These are phyloP conservation scores for Chelonus formosanus DNA, from an alignment of 2,888 invertebrate genomes.

Conservation along the genomic window DNA sequence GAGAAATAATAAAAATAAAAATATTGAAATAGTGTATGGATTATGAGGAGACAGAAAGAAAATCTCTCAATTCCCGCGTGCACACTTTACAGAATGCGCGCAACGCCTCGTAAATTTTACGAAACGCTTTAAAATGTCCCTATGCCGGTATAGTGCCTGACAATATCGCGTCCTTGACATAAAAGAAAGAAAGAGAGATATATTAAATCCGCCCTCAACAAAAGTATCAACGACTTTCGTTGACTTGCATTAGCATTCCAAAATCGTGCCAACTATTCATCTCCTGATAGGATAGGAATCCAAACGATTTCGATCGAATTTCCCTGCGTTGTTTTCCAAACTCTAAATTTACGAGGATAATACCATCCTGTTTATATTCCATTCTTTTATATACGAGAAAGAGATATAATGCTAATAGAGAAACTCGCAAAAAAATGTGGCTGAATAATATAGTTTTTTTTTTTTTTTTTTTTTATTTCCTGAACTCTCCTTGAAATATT, in stretches of 20 bases:
- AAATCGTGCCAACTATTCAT: conserved; percentile 59
- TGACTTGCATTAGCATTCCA: conserved; percentile 57
- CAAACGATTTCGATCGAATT: conserved; percentile 62
- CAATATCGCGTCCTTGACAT: conserved; percentile 11
- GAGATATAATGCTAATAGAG: conserved; percentile 21
- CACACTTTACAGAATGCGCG: conserved; percentile 41
- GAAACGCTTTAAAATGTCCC: conserved; percentile 48
- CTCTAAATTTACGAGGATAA: conserved; percentile 51
- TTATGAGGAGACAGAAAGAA: conserved; percentile 34
- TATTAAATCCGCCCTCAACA: conserved; percentile 16
- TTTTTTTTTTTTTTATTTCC: not conserved
- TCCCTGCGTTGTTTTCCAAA: conserved; percentile 49
- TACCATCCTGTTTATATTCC: conserved; percentile 22
- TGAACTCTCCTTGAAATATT: no score
- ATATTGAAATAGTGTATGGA: not conserved
- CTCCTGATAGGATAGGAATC: conserved; percentile 53
- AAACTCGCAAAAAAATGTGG: conserved; percentile 19
- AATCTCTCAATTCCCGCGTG: conserved; percentile 49
- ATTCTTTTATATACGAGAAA: conserved; percentile 3
- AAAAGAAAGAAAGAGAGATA: conserved; percentile 11
- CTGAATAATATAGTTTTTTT: conserved; percentile 6
- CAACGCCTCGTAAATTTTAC: conserved; percentile 50
- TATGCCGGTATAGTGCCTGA: conserved; percentile 17
- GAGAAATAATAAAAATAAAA: not conserved
- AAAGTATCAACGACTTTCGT: conserved; percentile 24